Base-by-base conservation (phyloP, 1,140 invertebrate species). In the Eufriesea mexicana region DNA sequence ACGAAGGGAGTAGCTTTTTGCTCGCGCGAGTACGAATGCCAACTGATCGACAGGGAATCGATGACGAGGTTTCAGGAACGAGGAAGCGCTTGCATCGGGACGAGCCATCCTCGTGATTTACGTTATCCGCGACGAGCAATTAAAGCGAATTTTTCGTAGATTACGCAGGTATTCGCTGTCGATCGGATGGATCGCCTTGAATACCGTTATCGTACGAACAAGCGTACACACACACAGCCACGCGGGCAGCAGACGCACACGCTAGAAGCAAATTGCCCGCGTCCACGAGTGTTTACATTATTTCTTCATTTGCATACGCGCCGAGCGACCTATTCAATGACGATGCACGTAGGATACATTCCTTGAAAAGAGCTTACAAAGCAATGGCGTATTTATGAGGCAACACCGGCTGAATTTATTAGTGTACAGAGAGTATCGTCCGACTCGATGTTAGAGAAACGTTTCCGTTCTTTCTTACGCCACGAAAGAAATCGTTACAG, bases 121-220 rank as follows among this genome's bases (percentile, higher is more conserved):
- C 20, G 25, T 25, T 75, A 28, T 49, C 20, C 61, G 0, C 35
- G 35, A 7, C n/a, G n/a, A 78, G 35, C 35, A n/a, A 68, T 66
- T 62, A 35, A 23, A 45, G 16, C 18, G 62, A 57, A 57, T 49
- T 57, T 79, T 54, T 79, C 49, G 16, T 55, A 9, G 51, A 71
- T 49, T 59, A 59, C 49, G 18, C 42, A 28, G 42, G 25, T 51
- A 51, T 35, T 62, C 25, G 12, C 9, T 16, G 49, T 42, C 45
- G 45, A 76, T 76, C 49, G 25, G 42, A 72, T 42, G 54, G 28
- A 80, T 75, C 25, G 35, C n/a, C 45, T 55, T 35, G 75, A 59
- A 77, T 86, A 72, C 87, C 80, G 88, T 89, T 89, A 89, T 55
- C 67, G 61, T 28, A 49, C 5, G 67, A 45, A 73, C 51, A 14